phyloP scores from a whole-genome alignment of 2,113 vertebrate species.

The Onychostoma macrolepis region DNA sequence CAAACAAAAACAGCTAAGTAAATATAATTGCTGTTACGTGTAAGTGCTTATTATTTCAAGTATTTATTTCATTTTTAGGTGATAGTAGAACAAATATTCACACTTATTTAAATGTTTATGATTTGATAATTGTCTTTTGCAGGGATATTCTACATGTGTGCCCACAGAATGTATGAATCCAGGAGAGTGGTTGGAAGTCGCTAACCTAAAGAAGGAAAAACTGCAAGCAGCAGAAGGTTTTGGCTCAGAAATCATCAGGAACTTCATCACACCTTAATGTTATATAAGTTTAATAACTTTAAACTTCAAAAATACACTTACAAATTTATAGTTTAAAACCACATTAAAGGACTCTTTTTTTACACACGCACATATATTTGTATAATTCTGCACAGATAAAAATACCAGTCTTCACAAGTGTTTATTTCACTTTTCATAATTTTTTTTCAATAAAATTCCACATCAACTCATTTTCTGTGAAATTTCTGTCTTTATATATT shows the following conservation, averaged over 20 bases:
- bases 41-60: no score
- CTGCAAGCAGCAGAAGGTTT: neutral
- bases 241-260: neutral
- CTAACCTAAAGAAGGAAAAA: conserved; percentile 54
- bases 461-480: neutral
- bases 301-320: neutral
- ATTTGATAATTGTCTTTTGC: conserved; percentile 48
- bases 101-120: neutral
- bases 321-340: neutral
- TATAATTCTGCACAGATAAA: conserved; percentile 21
- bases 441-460: conserved; percentile 28
- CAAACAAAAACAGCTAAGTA: neutral
- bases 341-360: neutral
- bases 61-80: neutral
- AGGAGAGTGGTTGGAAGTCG: conserved; percentile 75
- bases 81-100: neutral
- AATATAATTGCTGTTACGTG: neutral
- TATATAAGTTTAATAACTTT: neutral
- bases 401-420: conserved; percentile 17
- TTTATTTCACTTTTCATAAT: conserved; percentile 20
- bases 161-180: conserved; percentile 84
- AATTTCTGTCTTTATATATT: neutral
- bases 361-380: conserved; percentile 12
- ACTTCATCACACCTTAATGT: neutral
- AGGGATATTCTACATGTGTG: conserved; percentile 90